These are phyloP conservation scores for Diplogasteroides magnus DNA, from an alignment of 1,140 invertebrate genomes.

Conservation along the genomic window DNA sequence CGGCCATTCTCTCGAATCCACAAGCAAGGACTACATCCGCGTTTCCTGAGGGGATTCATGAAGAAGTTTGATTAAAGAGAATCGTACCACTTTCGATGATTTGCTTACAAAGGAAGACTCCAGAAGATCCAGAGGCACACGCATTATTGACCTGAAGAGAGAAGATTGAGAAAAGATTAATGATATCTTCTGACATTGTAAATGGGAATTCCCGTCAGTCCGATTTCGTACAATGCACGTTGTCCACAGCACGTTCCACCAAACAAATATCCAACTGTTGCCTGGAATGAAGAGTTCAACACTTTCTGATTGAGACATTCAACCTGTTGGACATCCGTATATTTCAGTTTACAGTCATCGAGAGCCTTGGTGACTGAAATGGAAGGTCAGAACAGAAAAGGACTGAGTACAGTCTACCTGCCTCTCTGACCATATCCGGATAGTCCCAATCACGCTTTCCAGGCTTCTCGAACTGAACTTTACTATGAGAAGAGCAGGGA, in stretches of 20 bases:
- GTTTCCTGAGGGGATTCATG: conserved; percentile 58
- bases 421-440: conserved; percentile 86
- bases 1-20: conserved; percentile 97
- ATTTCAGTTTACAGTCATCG: conserved; percentile 75
- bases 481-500: conserved; percentile 1
- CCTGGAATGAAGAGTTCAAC: conserved; percentile 51
- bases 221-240: conserved; percentile 84
- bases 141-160: conserved; percentile 79
- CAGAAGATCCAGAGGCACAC: conserved; percentile 89
- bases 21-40: conserved; percentile 81
- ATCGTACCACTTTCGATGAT: conserved; percentile 71
- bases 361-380: conserved; percentile 73
- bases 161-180: neutral
- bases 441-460: conserved; percentile 78
- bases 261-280: conserved; percentile 86
- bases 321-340: conserved; percentile 71
- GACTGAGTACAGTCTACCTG: conserved; percentile 56
- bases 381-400: too few relatives aligned
- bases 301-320: neutral
- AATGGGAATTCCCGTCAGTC: conserved; percentile 91
- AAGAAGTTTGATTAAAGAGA: neutral
- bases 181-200: conserved; percentile 70
- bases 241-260: conserved; percentile 95
- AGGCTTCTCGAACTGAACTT: conserved; percentile 75
- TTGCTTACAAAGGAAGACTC: conserved; percentile 81